These are phyloP conservation scores for Ormyrus labotus DNA, from an alignment of 2,888 invertebrate genomes.

Conservation along the genomic window DNA sequence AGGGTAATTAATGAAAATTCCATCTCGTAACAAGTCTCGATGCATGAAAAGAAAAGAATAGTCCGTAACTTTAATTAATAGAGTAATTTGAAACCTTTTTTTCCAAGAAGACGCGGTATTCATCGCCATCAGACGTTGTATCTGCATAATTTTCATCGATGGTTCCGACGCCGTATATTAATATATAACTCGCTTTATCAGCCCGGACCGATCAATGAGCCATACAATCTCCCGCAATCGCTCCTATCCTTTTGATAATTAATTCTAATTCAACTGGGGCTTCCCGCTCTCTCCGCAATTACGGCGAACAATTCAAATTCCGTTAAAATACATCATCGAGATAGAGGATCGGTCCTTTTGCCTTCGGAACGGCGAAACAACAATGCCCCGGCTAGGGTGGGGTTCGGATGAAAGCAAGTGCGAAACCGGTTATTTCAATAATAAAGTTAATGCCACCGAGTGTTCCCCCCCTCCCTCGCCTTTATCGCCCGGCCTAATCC, in stretches of 20 bases:
- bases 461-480: neutral
- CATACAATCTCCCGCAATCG: neutral
- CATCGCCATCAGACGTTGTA: too few relatives aligned
- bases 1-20: too few relatives aligned
- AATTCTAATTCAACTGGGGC: neutral
- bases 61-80: too few relatives aligned
- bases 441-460: neutral
- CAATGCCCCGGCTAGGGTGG: too few relatives aligned
- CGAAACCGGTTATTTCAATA: slow-evolving; percentile 36
- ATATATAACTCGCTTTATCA: neutral
- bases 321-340: neutral
- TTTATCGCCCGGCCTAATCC: slow-evolving; percentile 16
- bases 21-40: too few relatives aligned
- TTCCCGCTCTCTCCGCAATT: neutral
- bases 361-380: neutral
- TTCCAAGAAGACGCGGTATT: too few relatives aligned
- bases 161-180: neutral
- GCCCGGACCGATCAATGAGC: neutral
- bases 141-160: too few relatives aligned
- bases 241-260: neutral
- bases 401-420: neutral
- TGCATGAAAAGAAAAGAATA: too few relatives aligned
- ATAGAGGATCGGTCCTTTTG: neutral
- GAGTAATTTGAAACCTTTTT: too few relatives aligned
- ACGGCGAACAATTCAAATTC: slow-evolving; percentile 3